phyloP scores from a whole-genome alignment of 2,888 invertebrate genomes.

The Eutolmus rufibarbis region DNA sequence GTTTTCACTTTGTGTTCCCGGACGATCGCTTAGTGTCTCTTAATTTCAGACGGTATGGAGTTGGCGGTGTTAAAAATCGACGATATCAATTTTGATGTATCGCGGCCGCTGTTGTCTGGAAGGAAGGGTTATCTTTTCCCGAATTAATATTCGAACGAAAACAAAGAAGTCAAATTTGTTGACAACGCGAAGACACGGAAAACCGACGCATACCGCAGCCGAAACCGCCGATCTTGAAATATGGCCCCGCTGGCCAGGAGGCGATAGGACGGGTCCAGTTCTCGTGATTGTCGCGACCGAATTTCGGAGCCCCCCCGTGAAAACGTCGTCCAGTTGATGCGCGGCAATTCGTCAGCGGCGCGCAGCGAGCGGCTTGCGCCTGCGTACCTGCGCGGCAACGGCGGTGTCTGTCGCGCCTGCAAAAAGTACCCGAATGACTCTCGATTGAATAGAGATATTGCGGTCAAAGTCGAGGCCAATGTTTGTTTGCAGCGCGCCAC shows the following conservation, averaged over 20 bases:
- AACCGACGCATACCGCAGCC: slow-evolving; percentile 1
- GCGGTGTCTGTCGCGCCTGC: background rate
- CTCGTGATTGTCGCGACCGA: background rate
- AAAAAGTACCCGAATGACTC: background rate
- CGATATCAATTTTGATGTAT: background rate
- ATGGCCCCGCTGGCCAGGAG: background rate
- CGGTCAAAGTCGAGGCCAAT: slow-evolving; percentile 34
- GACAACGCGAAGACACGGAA: background rate
- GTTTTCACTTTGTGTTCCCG: slow-evolving; percentile 12
- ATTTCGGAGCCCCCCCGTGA: slow-evolving; percentile 5
- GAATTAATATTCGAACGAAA: slow-evolving; percentile 6
- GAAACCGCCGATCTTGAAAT: slow-evolving; percentile 22
- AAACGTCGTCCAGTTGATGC: background rate
- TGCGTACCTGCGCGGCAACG: background rate
- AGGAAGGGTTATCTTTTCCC: background rate
- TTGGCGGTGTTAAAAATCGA: slow-evolving; percentile 1
- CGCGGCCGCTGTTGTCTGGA: background rate
- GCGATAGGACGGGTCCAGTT: slow-evolving; percentile 12
- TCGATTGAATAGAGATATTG: slow-evolving; percentile 33
- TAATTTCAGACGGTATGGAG: background rate
- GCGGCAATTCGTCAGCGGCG: background rate
- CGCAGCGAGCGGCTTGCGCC: background rate
- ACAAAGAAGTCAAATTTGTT: slow-evolving; percentile 16
- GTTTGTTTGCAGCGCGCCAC: background rate
- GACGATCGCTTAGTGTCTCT: slow-evolving; percentile 10